These are phyloP conservation scores for Microctonus aethiopoides DNA, from an alignment of 2,888 invertebrate species.

Conservation along the genomic window DNA sequence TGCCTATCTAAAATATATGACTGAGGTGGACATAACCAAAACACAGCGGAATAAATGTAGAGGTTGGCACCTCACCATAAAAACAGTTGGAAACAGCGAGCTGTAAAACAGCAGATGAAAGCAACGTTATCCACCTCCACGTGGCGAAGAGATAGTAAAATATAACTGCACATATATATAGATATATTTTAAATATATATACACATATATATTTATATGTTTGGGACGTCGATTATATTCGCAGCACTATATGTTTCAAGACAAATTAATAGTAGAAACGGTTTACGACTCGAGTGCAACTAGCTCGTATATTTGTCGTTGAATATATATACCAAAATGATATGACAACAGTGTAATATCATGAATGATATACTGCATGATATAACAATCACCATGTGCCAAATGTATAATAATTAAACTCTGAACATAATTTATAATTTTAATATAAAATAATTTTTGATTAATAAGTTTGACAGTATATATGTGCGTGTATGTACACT, in stretches of 20 bases:
- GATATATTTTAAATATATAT: not conserved
- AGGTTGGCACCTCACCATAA: slow-evolving; percentile 37
- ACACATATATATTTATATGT: not conserved
- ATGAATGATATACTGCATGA: not conserved
- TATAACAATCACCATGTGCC: not conserved
- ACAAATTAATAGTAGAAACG: slow-evolving; percentile 2
- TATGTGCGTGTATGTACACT: no score
- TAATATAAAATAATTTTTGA: not conserved
- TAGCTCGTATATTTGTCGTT: not conserved
- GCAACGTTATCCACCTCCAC: slow-evolving; percentile 33
- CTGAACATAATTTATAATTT: not conserved
- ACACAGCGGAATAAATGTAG: not conserved
- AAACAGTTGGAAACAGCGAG: slow-evolving; percentile 40
- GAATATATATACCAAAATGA: not conserved
- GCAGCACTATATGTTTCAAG: not conserved
- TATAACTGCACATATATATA: not conserved
- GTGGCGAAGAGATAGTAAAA: slow-evolving; percentile 13
- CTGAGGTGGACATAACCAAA: slow-evolving; percentile 7
- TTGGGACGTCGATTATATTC: not conserved
- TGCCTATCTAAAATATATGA: slow-evolving; percentile 11
- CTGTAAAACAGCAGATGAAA: slow-evolving; percentile 39
- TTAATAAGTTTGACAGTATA: slow-evolving; percentile 2
- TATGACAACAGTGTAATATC: not conserved
- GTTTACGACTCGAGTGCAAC: not conserved
- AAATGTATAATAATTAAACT: not conserved